Evolutionary conservation across 2,113 vertebrate genomes (phyloP), one percentile per base, ranked within the genome.

Genomic region (Craseonycteris thonglongyai): DNA sequence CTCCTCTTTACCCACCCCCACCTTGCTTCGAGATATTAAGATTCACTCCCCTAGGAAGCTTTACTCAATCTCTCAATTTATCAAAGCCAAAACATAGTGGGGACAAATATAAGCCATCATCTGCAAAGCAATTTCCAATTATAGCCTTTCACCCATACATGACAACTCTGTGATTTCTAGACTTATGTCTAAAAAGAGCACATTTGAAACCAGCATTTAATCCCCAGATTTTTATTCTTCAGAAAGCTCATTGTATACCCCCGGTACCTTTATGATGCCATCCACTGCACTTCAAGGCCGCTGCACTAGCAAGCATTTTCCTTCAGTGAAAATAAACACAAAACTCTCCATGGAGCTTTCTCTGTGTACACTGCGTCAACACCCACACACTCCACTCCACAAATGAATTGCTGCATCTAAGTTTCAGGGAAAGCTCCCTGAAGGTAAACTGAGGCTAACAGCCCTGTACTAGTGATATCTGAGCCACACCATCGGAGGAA

Each of bases 371-470:
- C 30, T 7, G 71, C 91, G 54, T 65, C 83, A 91, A 72, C 68
- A 58, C 21, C 76, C 81, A 38, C 49, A 24, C n/a, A 30, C 28
- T 28, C 15, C 30, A 7, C 13, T 14, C 11, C 86, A 51, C 71
- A 69, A 74, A 63, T 5, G 74, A 65, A 11, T 3, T 13, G 82
- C 49, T 18, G 63, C 83, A 51, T 16, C 1, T 51, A 33, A 93
- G 72, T 59, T 71, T 94, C 91, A 28, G 83, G 16, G 22, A 24
- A 84, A 72, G 21, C 19, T 78, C 45, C 54, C 58, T 28, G 28
- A 54, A 51, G 78, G 82, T 61, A 86, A 96, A 88, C 93, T 81
- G 59, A 86, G 96, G 88, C 14, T 30, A 87, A 40, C 78, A 88
- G 78, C 59, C 28, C 71, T 28, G 38, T 9, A 14, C 8, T 12